Evolutionary conservation across 2,797 vertebrate genomes (phyloP), one percentile per base, ranked within the genome.

Genomic region (Oryzias dopingdopingensis): DNA sequence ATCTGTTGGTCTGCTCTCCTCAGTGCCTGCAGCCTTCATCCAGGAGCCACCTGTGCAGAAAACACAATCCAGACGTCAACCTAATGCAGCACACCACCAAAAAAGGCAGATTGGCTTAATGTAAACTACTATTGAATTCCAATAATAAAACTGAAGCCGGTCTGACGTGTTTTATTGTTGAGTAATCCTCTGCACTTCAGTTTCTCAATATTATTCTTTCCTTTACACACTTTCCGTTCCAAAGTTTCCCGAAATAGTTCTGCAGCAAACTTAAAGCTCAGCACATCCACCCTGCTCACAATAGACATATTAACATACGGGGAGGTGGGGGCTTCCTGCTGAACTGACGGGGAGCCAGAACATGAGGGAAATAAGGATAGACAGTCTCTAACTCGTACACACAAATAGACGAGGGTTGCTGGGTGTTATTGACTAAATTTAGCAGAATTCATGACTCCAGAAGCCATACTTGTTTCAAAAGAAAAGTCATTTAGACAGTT

Each of bases 191-290:
- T 46, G 65, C 52, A 70, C 63, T 47, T 69, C 64, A 66, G 68
- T 70, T 67, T 75, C 61, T 84, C 70, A 63, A 62, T 86, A 85
- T 84, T 82, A 79, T 76, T 79, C 78, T 86, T 88, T 87, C 74
- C 79, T 81, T 80, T 60, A 64, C 56, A 70, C 66, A 74, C 61
- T 82, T 86, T 85, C 80, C 83, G 74, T 73, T 87, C 63, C 76
- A 81, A 67, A 67, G 67, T 82, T 76, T 83, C 81, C 80, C 73
- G 56, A 92, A 91, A 91, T 91, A 92, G 88, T 66, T 81, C 42
- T 46, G 59, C 24, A 67, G 65, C 72, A 62, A 74, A 65, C 74
- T 73, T 72, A 76, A 62, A 51, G 69, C 68, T 65, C 62, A 59
- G 58, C 76, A 79, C 75, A 82, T 87, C 76, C 85, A 86, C 76